A percentile compares a stretch with the other conserved stretches of the same genome.
Conservation (phyloP, 2,888 invertebrate species). For the Caenorhabditis becei region DNA sequence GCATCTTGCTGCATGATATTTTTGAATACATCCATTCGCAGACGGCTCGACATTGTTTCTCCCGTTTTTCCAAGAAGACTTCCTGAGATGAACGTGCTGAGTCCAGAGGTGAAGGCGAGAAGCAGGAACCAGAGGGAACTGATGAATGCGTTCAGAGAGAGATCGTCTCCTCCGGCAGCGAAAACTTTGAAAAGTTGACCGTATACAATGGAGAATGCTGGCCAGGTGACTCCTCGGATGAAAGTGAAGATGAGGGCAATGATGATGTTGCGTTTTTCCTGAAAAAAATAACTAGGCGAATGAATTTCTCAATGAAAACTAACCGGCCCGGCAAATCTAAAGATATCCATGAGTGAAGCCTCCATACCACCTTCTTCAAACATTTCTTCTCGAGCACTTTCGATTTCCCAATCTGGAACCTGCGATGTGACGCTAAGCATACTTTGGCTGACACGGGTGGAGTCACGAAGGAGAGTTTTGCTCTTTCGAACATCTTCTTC, state of each 20-base stretch:
- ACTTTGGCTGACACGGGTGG: slow-evolving; percentile 59
- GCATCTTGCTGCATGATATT: slow-evolving; percentile 82
- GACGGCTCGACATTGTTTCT: slow-evolving; percentile 70
- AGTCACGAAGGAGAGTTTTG: slow-evolving; percentile 50
- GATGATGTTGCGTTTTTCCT: slow-evolving; percentile 68
- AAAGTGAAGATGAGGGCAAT: slow-evolving; percentile 71
- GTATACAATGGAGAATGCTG: slow-evolving; percentile 78
- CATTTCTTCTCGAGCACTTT: slow-evolving; percentile 69
- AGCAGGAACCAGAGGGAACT: slow-evolving; percentile 69
- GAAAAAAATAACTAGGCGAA: too few relatives aligned
- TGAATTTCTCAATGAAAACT: slow-evolving; percentile 17
- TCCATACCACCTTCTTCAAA: slow-evolving; percentile 68
- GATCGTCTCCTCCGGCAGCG: slow-evolving; percentile 55
- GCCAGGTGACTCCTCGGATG: slow-evolving; percentile 76
- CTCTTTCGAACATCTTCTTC: slow-evolving; percentile 38
- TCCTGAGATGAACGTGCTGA: slow-evolving; percentile 71
- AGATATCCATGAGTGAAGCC: slow-evolving; percentile 72
- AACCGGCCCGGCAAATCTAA: slow-evolving; percentile 66
- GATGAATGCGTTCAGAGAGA: slow-evolving; percentile 49
- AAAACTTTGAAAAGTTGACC: slow-evolving; percentile 74
- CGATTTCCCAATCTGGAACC: slow-evolving; percentile 62
- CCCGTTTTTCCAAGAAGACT: slow-evolving; percentile 71
- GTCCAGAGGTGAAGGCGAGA: slow-evolving; percentile 62
- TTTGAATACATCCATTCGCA: slow-evolving; percentile 81
- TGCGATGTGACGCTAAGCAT: slow-evolving; percentile 63